Base-by-base conservation (phyloP, 1,140 invertebrate genomes). In the Drosophila dunni region DNA sequence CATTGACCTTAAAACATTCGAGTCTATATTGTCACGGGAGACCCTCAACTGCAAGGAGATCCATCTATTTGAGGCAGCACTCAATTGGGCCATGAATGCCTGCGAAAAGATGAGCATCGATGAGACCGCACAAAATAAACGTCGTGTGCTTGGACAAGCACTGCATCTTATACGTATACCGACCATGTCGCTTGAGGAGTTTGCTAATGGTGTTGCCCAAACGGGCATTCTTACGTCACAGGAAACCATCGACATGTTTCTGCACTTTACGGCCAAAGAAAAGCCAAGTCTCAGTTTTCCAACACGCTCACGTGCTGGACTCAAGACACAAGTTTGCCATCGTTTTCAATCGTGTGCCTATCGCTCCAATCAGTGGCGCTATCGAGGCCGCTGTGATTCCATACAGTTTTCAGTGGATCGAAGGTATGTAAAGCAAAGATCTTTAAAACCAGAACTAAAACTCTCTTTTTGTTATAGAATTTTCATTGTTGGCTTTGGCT, bases 261-360 rank as follows among this genome's bases (percentile, higher is more conserved):
- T 98, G 65, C 95, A 98, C 92, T 97, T 97, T 74, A 97, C 96
- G 53, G 97, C 97, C 20, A 95, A 95, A 65, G 95, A 94, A 36
- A 98, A 98, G 93, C 98, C 98, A 20, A 93, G 93, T 65, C 93
- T 99, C 9, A 94, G 94, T 51, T 99, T 97, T 91, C 95, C 96
- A 7, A 96, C 95, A 15, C 97, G 97, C 91, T 93, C 96, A 3
- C 94, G 98, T 81, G 94, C 96, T 65, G 98, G 98, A 67, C 93
- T 99, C 7, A 97, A 97, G 93, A 96, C 97, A 73, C 97, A 98
- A 94, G 96, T 97, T 10, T 98, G 98, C 88, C 97, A 98, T 92
- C 94, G 98, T 91, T 99, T 99, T 92, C 97, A 98, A 92, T 98
- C 98, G 0, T 98, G 97, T 89, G 98, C 98, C 3, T 99, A 99